Percentiles rank a stretch among this genome's conserved stretches.
Conservation (phyloP, 2,888 invertebrate species). For the Catocala sponsa region DNA sequence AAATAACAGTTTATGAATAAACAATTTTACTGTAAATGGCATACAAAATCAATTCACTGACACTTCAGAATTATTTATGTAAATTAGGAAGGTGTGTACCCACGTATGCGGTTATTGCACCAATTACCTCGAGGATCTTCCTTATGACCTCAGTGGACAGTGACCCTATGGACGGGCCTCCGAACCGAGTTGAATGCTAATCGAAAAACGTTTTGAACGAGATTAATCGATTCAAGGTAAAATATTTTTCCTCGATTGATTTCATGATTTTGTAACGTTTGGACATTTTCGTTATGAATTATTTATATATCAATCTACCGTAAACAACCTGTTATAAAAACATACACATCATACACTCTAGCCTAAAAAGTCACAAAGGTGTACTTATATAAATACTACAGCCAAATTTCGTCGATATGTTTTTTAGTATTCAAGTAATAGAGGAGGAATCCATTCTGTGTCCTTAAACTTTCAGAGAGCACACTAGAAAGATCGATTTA, state of each 20-base stretch:
- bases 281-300: too few species aligned
- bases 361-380: too few species aligned
- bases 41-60: slow-evolving; percentile 18
- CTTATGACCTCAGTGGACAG: slow-evolving; percentile 40
- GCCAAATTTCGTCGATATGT: too few species aligned
- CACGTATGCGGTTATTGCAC: slow-evolving; percentile 36
- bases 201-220: slow-evolving; percentile 38
- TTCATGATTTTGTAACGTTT: neutral
- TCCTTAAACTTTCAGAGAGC: too few species aligned
- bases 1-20: neutral
- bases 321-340: too few species aligned
- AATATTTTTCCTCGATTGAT: slow-evolving; percentile 32
- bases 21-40: slow-evolving; percentile 11
- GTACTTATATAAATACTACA: too few species aligned
- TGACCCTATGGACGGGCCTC: slow-evolving; percentile 45
- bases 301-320: too few species aligned
- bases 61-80: slow-evolving; percentile 19
- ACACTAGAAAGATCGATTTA: too few species aligned
- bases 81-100: slow-evolving; percentile 23
- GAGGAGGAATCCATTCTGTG: too few species aligned
- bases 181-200: slow-evolving; percentile 42
- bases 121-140: slow-evolving; percentile 37
- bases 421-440: too few species aligned
- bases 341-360: too few species aligned
- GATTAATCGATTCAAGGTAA: slow-evolving; percentile 41